A percentile compares a stretch with the other conserved stretches of the same genome.
phyloP scores from a whole-genome alignment of 2,888 invertebrate species.

The Cenopis cana region DNA sequence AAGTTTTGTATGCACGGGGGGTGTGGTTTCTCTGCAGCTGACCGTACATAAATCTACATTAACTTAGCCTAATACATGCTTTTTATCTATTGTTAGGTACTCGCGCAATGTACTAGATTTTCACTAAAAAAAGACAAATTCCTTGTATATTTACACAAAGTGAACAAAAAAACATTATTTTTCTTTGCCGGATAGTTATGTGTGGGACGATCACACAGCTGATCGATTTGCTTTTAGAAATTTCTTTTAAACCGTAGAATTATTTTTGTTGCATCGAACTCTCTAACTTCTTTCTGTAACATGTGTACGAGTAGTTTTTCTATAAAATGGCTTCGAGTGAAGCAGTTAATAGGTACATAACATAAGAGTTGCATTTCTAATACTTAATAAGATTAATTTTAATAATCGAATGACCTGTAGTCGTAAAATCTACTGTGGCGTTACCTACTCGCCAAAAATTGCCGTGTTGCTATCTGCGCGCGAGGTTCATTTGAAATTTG shows the following conservation, averaged over 20 bases:
- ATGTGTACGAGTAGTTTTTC: not conserved
- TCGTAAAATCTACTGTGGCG: slow-evolving; percentile 8
- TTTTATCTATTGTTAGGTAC: no score
- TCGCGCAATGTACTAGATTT: not conserved
- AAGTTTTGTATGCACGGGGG: no score
- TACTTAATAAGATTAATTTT: not conserved
- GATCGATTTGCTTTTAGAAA: slow-evolving; percentile 7
- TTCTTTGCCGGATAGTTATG: no score
- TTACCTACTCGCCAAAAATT: slow-evolving; percentile 5
- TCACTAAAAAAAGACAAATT: slow-evolving; percentile 4
- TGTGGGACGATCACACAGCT: slow-evolving; percentile 11
- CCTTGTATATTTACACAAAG: not conserved
- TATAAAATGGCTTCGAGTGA: not conserved
- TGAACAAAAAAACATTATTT: not conserved
- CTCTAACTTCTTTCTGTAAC: not conserved
- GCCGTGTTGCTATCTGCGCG: slow-evolving; percentile 6
- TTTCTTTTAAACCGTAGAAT: not conserved
- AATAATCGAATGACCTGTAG: not conserved
- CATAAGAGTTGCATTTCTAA: no score
- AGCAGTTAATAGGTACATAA: not conserved
- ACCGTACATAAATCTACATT: no score
- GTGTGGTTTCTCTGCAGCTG: no score
- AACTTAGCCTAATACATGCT: no score
- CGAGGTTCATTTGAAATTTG: not conserved
- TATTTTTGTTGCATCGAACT: not conserved